Base-by-base conservation (phyloP, 2,113 vertebrate genomes). In the Alouatta palliata region DNA sequence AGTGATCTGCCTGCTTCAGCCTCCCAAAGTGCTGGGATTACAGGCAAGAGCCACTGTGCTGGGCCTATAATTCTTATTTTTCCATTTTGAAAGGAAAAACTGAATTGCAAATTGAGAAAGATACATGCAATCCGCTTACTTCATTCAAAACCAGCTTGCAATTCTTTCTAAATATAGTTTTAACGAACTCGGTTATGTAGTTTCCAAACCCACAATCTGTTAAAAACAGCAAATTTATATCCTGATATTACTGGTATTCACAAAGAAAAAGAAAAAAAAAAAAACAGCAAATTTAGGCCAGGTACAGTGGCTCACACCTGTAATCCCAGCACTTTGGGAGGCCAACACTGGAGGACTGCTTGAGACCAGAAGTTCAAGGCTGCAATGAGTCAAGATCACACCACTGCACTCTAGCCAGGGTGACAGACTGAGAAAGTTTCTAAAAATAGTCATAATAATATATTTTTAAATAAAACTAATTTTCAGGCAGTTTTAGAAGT, bases 121-220 rank as follows among this genome's bases (percentile, higher is more conserved):
- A 68, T 14, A 84, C 37, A 83, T 61, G 13, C 25, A 76, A 73
- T 94, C 13, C 20, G 40, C 58, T 79, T 70, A 43, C 16, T 93
- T 93, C 61, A 90, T 43, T 91, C 32, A 92, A 89, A 90, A 64
- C 45, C 45, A 89, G 75, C 81, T 83, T 91, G 71, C 27, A 90
- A 83, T 96, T 93, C 91, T 45, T 45, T 76, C 90, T 70, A 97
- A 90, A 76, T 81, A 94, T 1, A 71, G 37, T 73, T 90, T 87
- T 64, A 82, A 81, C 37, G 71, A 94, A 85, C 2, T 52, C 86
- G n/a, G 35, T 37, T 71, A 40, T 71, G 47, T 91, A 58, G 13
- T 89, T 68, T 86, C n/a, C 58, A 94, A 90, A 90, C 4, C 49
- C 76, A 94, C 1, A 91, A 5, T 75, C 56, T 87, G 88, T 82